phyloP scores from a whole-genome alignment of 2,797 vertebrate species.

The Staurois parvus region DNA sequence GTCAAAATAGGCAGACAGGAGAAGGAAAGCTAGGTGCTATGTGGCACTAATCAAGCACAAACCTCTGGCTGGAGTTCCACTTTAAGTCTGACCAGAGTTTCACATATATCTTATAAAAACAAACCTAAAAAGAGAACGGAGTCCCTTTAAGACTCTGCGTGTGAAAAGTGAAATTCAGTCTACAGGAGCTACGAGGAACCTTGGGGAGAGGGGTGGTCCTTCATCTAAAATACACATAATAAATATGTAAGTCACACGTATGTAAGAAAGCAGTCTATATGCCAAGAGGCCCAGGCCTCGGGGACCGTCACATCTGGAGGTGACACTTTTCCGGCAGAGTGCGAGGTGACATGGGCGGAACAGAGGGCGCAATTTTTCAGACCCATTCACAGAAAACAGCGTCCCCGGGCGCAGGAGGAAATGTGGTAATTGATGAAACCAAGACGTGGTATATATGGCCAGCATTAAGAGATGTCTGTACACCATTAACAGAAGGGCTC shows the following conservation, averaged over 20 bases:
- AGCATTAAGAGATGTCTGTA: background rate
- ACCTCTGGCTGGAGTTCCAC: too few species aligned
- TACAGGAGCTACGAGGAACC: background rate
- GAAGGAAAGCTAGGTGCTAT: too few species aligned
- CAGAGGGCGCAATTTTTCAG: background rate
- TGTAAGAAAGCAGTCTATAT: constrained; percentile 18
- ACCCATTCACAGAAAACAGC: background rate
- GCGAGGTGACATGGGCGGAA: background rate
- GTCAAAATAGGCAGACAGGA: too few species aligned
- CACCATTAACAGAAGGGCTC: constrained; percentile 18
- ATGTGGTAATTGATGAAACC: background rate
- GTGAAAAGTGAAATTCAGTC: too few species aligned
- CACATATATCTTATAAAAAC: too few species aligned
- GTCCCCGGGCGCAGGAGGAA: background rate
- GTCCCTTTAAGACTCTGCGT: too few species aligned
- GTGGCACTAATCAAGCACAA: too few species aligned
- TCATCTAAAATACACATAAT: constrained; percentile 31
- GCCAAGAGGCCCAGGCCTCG: background rate
- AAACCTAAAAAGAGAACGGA: too few species aligned
- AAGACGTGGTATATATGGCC: constrained; percentile 22
- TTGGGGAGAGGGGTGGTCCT: background rate
- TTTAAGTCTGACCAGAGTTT: too few species aligned
- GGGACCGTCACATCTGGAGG: constrained; percentile 20
- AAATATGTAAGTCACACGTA: constrained; percentile 8
- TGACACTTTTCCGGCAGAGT: constrained; percentile 2